Conservation (phyloP, 30 jellyfish, hydroid and myxozoan genomes). For the Clytia hemisphaerica region DNA sequence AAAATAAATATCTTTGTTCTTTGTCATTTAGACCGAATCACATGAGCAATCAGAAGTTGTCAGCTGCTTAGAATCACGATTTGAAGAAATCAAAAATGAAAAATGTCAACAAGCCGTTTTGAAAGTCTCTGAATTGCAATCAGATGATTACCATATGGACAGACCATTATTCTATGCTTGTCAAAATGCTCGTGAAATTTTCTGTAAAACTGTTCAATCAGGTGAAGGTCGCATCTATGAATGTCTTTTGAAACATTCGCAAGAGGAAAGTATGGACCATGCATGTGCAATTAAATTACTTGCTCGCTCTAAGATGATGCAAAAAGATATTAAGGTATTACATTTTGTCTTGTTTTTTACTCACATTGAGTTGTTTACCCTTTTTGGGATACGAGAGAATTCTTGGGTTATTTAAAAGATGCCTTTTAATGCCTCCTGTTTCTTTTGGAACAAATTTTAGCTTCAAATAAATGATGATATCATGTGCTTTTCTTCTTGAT, state of each 20-base stretch:
- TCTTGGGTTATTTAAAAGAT: too few relatives aligned
- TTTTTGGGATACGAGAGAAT: too few relatives aligned
- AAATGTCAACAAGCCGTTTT: conserved; percentile 56
- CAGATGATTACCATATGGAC: conserved; percentile 96
- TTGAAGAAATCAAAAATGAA: conserved; percentile 35
- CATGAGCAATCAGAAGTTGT: conserved; percentile 90
- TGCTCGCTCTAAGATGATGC: conserved; percentile 68
- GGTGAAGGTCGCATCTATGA: conserved; percentile 85
- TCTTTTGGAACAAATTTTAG: not conserved
- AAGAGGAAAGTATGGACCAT: conserved; percentile 46
- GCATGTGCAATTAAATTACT: conserved; percentile 68
- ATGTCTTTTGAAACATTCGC: conserved; percentile 64
- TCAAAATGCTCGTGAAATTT: conserved; percentile 80
- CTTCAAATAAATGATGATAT: not conserved
- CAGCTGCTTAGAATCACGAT: conserved; percentile 77
- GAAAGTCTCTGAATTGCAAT: conserved; percentile 71
- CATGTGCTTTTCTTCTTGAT: not conserved
- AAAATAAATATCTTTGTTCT: too few relatives aligned
- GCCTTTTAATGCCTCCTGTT: too few relatives aligned
- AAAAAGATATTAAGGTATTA: conserved; percentile 79
- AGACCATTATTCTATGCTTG: conserved; percentile 90
- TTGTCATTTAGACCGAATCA: conserved; percentile 52
- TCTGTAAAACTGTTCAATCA: conserved; percentile 63
- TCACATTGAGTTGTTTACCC: not conserved
- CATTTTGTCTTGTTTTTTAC: not conserved